These are phyloP conservation scores for Australoheros facetus DNA, from an alignment of 2,797 vertebrate species.

Conservation along the genomic window DNA sequence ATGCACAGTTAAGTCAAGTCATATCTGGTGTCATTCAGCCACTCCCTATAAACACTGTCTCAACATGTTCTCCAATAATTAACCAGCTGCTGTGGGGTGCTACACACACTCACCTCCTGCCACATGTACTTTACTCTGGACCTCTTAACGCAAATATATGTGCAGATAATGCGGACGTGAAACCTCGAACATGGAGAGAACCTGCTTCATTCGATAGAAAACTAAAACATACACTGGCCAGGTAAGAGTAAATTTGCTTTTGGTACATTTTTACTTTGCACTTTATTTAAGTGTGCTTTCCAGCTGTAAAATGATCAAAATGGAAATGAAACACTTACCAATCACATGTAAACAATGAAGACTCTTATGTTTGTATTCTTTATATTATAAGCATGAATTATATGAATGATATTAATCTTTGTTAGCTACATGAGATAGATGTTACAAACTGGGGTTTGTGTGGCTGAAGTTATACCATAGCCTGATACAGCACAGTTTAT, in stretches of 20 bases:
- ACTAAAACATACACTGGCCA: constrained; percentile 7
- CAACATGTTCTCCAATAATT: constrained; percentile 69
- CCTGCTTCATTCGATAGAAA: constrained; percentile 6
- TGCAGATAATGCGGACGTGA: constrained; percentile 8
- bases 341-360: neutral
- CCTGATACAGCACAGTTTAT: neutral
- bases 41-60: constrained; percentile 62
- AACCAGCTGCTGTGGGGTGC: constrained; percentile 63
- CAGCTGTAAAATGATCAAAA: neutral
- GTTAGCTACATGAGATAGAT: neutral
- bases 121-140: constrained; percentile 51
- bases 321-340: neutral
- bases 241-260: constrained; percentile 44
- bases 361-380: neutral
- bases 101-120: constrained; percentile 36
- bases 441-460: neutral
- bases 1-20: constrained; percentile 64
- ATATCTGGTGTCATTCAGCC: constrained; percentile 75
- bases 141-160: constrained; percentile 34
- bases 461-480: neutral
- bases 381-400: neutral
- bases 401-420: neutral
- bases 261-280: neutral
- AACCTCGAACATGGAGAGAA: constrained; percentile 42
- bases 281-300: neutral